Evolutionary conservation across 2,113 vertebrate genomes (phyloP), one percentile per base, ranked within the genome.

Genomic region (Chitala chitala): DNA sequence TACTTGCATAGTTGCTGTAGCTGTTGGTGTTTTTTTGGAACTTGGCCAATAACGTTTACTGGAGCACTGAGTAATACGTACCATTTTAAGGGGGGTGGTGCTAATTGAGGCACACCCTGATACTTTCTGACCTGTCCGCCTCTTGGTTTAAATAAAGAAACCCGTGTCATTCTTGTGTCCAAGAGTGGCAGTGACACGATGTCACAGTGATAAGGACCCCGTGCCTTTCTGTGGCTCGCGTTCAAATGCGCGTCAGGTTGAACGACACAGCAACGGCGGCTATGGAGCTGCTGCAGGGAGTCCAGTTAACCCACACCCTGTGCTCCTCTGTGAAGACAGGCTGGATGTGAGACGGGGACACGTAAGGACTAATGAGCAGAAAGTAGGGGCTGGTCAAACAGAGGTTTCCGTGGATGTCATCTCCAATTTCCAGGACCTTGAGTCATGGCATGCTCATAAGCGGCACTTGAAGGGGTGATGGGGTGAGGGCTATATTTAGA

Each of bases 401-500:
- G 55, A 24, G 53, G 38, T 31, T 12, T 9, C 33, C 44, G 24
- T 68, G 42, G 48, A 54, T 44, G 24, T 65, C 17, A n/a, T 65
- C 31, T 65, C 15, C n/a, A 0, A 33, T 55, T 55, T 24, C 26
- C 36, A 10, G n/a, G 1, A 55, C 40, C 54, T 54, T 22, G 48
- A 10, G 38, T 12, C 31, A 48, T n/a, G 24, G 13, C 12, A 13
- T 42, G 22, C 51, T 68, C 17, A 33, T 44, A 46, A 63, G 61
- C 22, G 68, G 31, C 26, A 20, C 69, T 44, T 51, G 51, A n/a
- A 46, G 36, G 22, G 3, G 13, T 0, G 61, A 12, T 15, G 63
- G 54, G 29, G 29, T 12, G 4, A 3, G 24, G 9, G 36, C 42
- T 77, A 77, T 77, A 69, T 68, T 69, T 69, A 77, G 40, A 36